Conservation (phyloP, 2,113 vertebrate genomes). For the Hippocampus comes region DNA sequence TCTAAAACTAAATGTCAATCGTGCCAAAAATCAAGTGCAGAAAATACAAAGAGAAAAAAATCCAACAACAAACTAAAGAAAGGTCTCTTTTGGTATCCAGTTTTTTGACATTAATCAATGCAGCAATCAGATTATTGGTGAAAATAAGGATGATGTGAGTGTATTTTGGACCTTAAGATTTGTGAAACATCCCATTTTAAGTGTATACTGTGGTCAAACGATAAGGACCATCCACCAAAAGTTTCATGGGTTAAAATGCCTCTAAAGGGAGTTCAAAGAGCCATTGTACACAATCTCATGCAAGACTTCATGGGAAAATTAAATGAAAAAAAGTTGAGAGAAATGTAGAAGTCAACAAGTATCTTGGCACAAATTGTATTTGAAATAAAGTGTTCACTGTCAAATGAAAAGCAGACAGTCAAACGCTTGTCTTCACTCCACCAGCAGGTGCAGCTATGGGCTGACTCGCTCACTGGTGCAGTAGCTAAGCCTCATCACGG, state of each 20-base stretch:
- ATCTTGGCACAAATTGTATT: background rate
- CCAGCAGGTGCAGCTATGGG: constrained; percentile 11
- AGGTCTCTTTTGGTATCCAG: background rate
- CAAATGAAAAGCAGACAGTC: background rate
- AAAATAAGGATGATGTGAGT: background rate
- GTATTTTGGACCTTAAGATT: background rate
- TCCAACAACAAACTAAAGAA: too few relatives aligned
- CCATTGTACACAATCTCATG: too few relatives aligned
- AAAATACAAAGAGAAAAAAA: background rate
- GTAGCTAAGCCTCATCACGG: constrained; percentile 23
- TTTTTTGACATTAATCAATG: background rate
- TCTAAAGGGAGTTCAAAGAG: background rate
- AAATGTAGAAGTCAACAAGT: background rate
- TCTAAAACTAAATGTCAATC: background rate
- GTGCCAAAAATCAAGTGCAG: background rate
- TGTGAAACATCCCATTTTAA: background rate
- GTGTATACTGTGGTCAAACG: too few relatives aligned
- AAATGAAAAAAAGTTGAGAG: constrained; percentile 6
- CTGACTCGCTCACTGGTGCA: background rate
- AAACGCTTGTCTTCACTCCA: constrained; percentile 11
- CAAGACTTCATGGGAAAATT: background rate
- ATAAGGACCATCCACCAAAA: background rate
- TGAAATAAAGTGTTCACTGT: too few relatives aligned
- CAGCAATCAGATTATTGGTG: background rate
- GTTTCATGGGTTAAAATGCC: background rate